phyloP scores from a whole-genome alignment of 2,113 vertebrate genomes.

The Crotalus horridus region DNA sequence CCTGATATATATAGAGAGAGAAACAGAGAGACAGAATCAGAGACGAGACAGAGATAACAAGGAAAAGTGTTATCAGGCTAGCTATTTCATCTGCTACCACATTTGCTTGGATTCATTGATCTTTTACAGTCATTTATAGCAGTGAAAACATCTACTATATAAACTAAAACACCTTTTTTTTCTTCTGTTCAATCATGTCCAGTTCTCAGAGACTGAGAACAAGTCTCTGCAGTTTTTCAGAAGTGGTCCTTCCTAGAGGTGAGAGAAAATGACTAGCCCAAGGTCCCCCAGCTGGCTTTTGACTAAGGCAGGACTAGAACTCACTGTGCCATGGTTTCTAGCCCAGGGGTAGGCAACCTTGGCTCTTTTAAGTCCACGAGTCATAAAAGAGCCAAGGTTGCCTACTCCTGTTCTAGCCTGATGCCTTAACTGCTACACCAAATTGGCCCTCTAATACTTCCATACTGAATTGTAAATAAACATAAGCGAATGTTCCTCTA shows the following conservation, averaged over 20 bases:
- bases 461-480: background rate
- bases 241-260: background rate
- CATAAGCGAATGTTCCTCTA: background rate
- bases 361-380: too few species aligned
- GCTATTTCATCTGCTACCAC: background rate
- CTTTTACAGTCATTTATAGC: background rate
- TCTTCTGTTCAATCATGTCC: background rate
- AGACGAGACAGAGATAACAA: background rate
- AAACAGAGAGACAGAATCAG: background rate
- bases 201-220: background rate
- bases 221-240: background rate
- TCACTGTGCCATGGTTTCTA: background rate
- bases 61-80: background rate
- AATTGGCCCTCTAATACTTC: background rate
- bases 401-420: background rate
- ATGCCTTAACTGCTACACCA: background rate
- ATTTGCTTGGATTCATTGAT: background rate
- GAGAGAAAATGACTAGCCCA: background rate
- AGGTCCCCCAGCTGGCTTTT: background rate
- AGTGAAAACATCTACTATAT: background rate
- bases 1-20: background rate
- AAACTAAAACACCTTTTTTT: background rate
- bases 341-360: too few species aligned
- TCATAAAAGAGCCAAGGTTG: too few species aligned
- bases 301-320: background rate